Conservation (phyloP, 2,888 invertebrate species). For the Choreutis nemorana region DNA sequence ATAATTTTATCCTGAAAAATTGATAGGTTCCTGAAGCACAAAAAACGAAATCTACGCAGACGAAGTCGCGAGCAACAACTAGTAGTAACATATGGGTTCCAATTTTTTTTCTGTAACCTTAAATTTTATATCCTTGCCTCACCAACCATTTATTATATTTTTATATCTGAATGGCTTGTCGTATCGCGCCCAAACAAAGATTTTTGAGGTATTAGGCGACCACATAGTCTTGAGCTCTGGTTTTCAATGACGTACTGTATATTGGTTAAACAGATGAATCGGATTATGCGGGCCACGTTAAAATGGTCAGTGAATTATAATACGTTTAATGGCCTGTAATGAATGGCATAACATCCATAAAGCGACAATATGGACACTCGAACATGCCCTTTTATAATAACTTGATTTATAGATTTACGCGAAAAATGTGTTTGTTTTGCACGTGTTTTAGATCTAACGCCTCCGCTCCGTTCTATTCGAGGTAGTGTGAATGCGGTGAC, state of each 20-base stretch:
- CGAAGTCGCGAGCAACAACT: too few species aligned
- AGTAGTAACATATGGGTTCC: too few species aligned
- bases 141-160: constrained; percentile 63
- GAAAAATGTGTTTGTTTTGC: constrained; percentile 51
- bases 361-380: constrained; percentile 60
- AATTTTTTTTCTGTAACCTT: too few species aligned
- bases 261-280: constrained; percentile 10
- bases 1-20: too few species aligned
- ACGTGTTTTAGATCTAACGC: constrained; percentile 44
- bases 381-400: constrained; percentile 59
- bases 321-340: constrained; percentile 65
- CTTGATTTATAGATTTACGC: constrained; percentile 55
- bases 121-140: too few species aligned
- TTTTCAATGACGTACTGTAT: constrained; percentile 36
- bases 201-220: constrained; percentile 44
- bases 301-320: constrained; percentile 45
- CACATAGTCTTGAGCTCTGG: constrained; percentile 26
- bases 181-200: constrained; percentile 58
- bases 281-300: constrained; percentile 19
- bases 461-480: constrained; percentile 22
- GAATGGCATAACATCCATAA: constrained; percentile 66
- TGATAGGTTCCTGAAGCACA: too few species aligned
- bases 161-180: constrained; percentile 57
- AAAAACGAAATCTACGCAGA: too few species aligned
- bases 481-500: constrained; percentile 16